Percentiles rank a stretch among this genome's conserved stretches.
These are phyloP conservation scores for Cladorhizidae sp. DNA, from an alignment of 37 sponge, comb jelly and placozoan genomes.

Conservation along the genomic window DNA sequence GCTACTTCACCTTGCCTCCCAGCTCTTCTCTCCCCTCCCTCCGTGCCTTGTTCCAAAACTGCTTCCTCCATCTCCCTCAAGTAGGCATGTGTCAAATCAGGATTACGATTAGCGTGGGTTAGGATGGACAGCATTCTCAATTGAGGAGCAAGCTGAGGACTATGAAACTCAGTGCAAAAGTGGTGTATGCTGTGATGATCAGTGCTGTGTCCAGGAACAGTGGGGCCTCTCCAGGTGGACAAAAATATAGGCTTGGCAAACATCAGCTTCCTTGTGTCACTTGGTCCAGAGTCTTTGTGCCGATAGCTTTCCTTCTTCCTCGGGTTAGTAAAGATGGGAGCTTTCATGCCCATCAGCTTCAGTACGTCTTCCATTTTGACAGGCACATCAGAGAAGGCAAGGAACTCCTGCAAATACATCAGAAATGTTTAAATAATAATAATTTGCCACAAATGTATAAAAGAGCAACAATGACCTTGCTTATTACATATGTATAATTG, in stretches of 20 bases:
- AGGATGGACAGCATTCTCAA: neutral
- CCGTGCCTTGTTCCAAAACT: no score
- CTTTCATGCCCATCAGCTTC: constrained; percentile 12
- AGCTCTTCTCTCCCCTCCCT: no score
- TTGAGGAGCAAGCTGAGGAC: neutral
- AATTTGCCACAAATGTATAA: no score
- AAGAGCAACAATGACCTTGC: no score
- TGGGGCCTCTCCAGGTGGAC: neutral
- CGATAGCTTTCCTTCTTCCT: neutral
- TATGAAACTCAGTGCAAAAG: neutral
- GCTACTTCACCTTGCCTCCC: no score
- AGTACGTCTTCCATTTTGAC: constrained; percentile 64
- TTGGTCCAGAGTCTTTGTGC: neutral
- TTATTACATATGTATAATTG: no score
- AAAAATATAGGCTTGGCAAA: neutral
- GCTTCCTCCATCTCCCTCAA: no score
- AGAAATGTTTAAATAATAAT: no score
- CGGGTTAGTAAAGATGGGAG: neutral
- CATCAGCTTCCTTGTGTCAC: neutral
- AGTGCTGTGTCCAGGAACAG: neutral
- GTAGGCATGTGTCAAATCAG: neutral
- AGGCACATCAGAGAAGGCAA: constrained; percentile 49
- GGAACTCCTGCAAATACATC: constrained; percentile 39
- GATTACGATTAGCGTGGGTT: neutral
- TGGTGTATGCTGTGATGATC: constrained; percentile 1